These are phyloP conservation scores for Mesorhabditis spiculigera DNA, from an alignment of 2,888 invertebrate species.

Conservation along the genomic window DNA sequence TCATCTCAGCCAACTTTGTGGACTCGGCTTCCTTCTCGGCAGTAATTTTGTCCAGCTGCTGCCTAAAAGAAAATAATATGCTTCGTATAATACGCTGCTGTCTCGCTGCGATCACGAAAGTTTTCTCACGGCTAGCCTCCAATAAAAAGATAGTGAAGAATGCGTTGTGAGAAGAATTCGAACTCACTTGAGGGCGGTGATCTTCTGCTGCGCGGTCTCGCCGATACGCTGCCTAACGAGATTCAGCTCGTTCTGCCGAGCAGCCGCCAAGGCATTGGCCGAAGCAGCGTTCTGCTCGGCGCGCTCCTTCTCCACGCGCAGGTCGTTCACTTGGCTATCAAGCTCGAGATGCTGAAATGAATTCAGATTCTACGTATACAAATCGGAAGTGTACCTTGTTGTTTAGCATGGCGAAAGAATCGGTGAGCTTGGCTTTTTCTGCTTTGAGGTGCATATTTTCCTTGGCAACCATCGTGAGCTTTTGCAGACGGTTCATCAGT, in stretches of 20 bases:
- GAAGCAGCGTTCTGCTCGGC: conserved; percentile 6
- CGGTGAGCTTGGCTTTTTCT: conserved; percentile 1
- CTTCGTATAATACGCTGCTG: too few relatives aligned
- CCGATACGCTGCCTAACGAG: background rate
- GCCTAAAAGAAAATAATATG: background rate
- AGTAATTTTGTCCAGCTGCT: background rate
- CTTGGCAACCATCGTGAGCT: background rate
- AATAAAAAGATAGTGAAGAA: background rate
- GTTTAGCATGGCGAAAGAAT: background rate
- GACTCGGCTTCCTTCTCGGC: conserved; percentile 5
- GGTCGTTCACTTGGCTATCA: background rate
- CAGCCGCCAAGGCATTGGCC: background rate
- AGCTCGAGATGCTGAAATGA: background rate
- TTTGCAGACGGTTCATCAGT: background rate
- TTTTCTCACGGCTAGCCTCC: background rate
- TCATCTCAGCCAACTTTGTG: background rate
- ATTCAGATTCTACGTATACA: background rate
- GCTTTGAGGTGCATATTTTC: background rate
- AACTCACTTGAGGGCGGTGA: background rate
- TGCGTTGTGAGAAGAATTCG: too few relatives aligned
- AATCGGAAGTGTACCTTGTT: background rate
- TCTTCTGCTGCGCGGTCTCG: conserved; percentile 2
- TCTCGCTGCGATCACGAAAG: too few relatives aligned
- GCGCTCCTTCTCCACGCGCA: background rate
- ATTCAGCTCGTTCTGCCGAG: conserved; percentile 1